Evolutionary conservation across 2,888 invertebrate species (phyloP).

Genomic region (Trachelus stipa): DNA sequence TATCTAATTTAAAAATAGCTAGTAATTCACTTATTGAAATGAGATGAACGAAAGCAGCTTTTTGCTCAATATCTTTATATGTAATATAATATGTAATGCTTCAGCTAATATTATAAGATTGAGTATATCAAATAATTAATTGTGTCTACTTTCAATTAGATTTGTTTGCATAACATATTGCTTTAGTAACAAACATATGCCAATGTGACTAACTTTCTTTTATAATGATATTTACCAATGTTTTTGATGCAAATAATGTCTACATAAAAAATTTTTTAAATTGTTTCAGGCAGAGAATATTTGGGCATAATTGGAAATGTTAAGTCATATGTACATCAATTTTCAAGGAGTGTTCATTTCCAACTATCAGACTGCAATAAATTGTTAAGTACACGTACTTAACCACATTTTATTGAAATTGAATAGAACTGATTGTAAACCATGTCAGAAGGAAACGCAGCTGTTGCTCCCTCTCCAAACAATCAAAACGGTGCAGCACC

Average conservation of each 20-base stretch:
- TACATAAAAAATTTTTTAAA: background rate
- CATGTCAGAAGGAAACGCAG: constrained; percentile 54
- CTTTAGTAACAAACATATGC: background rate
- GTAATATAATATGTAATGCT: too few relatives aligned
- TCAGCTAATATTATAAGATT: too few relatives aligned
- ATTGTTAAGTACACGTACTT: background rate
- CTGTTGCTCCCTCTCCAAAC: constrained; percentile 43
- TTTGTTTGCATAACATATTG: background rate
- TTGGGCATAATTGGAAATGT: background rate
- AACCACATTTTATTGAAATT: background rate
- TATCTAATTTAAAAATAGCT: background rate
- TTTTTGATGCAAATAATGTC: background rate
- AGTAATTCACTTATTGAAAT: background rate
- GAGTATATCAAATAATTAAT: background rate
- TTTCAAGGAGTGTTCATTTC: background rate
- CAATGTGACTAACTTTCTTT: background rate
- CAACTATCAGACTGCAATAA: background rate
- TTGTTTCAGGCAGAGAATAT: background rate
- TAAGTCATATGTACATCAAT: background rate
- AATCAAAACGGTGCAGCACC: constrained; percentile 51
- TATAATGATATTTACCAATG: background rate
- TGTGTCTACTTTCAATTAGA: background rate
- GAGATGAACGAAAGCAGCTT: too few relatives aligned
- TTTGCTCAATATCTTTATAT: too few relatives aligned
- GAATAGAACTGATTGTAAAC: background rate